Evolutionary conservation across 1,140 invertebrate genomes (phyloP), one percentile per base, ranked within the genome.

Genomic region (Physella acuta): DNA sequence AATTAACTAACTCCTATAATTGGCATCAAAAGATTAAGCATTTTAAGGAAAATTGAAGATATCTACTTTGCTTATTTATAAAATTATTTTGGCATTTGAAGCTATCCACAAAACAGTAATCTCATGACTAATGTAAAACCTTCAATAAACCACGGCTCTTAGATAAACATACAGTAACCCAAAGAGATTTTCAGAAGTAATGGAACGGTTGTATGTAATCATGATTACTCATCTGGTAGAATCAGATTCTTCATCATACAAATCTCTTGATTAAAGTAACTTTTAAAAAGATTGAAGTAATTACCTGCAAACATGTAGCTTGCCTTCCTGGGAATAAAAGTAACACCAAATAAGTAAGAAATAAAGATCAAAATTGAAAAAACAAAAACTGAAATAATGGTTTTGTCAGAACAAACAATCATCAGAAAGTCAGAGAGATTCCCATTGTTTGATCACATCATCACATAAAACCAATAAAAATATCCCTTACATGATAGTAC

Each of bases 371-470:
- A 44, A 11, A 44, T 8, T 44, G 8, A 20, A 44, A 8, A 44
- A 44, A 11, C 20, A 11, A 44, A 44, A 11, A 44, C 20, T 8
- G n/a, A n/a, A n/a, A n/a, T n/a, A n/a, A n/a, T n/a, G 39, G 20
- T 34, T n/a, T 31, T 31, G 24, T 59, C 56, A 59, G 56, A 34
- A 59, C 33, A 34, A 59, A 59, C 56, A 34, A 59, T 5, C 55
- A 58, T 59, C 56, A 59, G 3, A 36, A 59, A 31, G 3, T 59
- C 56, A 59, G 56, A 59, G 56, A 59, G 56, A 59, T 59, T 59
- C 56, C 56, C 56, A 59, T 36, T 59, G 56, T 59, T 59, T 59
- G 53, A 34, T 59, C 1, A 34, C 56, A 59, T 59, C 56, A 59
- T 36, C 28, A 36, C 11, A 11, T 36, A 31, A 3, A 34, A 14